Evolutionary conservation across 2,797 vertebrate species (phyloP).

Genomic region (Coccyzus lansbergi): DNA sequence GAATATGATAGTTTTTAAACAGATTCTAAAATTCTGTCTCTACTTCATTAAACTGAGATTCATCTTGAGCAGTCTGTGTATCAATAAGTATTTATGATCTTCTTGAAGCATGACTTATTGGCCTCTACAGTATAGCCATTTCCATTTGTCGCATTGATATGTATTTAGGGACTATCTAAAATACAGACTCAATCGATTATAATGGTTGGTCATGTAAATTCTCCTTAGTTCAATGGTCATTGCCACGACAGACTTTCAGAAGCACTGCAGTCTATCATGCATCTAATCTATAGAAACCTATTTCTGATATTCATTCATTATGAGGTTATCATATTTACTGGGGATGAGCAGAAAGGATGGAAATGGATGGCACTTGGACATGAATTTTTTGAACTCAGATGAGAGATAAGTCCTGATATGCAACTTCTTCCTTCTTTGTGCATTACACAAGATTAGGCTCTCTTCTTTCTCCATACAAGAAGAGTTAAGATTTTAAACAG

Average conservation of each 20-base stretch:
- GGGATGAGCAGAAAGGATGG: neutral
- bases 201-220: constrained; percentile 48
- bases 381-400: neutral
- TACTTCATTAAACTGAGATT: constrained; percentile 2
- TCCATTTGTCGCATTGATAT: constrained; percentile 45
- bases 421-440: neutral
- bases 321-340: neutral
- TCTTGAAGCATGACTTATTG: constrained; percentile 27
- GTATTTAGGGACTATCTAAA: constrained; percentile 45
- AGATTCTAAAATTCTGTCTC: neutral
- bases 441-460: neutral
- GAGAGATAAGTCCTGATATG: neutral
- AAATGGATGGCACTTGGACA: neutral
- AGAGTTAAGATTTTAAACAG: neutral
- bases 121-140: neutral
- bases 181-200: constrained; percentile 23
- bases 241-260: constrained; percentile 31
- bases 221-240: constrained; percentile 32
- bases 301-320: constrained; percentile 19
- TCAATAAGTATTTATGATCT: constrained; percentile 38
- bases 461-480: neutral
- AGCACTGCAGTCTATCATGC: neutral
- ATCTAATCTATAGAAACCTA: constrained; percentile 11
- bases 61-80: neutral
- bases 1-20: neutral